Evolutionary conservation across 2,888 invertebrate species (phyloP).

Genomic region (Sabellastarte sp.): DNA sequence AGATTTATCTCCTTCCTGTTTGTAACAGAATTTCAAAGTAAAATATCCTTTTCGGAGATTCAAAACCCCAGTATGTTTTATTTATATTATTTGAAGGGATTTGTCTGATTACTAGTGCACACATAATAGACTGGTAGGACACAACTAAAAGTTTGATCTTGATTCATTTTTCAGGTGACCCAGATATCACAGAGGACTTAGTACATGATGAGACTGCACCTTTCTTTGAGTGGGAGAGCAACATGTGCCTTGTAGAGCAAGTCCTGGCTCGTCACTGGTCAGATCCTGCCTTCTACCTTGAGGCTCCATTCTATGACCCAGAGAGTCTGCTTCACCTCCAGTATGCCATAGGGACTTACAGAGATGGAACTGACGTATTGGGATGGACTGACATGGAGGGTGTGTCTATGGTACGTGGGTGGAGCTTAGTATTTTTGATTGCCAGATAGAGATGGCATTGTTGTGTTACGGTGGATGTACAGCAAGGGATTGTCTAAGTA

Average conservation of each 20-base stretch:
- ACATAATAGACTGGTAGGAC: no score
- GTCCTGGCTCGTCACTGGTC: neutral
- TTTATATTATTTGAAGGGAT: no score
- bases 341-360: neutral
- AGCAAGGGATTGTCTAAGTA: no score
- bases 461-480: no score
- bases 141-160: no score
- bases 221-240: neutral
- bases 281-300: neutral
- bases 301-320: neutral
- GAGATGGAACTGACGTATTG: neutral
- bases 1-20: no score
- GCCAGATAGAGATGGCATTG: no score
- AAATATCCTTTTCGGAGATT: no score
- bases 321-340: neutral
- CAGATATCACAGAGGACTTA: neutral
- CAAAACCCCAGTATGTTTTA: no score
- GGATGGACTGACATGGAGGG: neutral
- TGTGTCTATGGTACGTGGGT: neutral
- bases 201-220: neutral
- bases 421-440: no score
- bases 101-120: no score
- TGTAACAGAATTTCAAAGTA: neutral
- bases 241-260: neutral
- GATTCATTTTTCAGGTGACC: no score